Percentiles rank a stretch among this genome's conserved stretches.
Conservation (phyloP, 2,113 vertebrate genomes). For the Nasalis larvatus region DNA sequence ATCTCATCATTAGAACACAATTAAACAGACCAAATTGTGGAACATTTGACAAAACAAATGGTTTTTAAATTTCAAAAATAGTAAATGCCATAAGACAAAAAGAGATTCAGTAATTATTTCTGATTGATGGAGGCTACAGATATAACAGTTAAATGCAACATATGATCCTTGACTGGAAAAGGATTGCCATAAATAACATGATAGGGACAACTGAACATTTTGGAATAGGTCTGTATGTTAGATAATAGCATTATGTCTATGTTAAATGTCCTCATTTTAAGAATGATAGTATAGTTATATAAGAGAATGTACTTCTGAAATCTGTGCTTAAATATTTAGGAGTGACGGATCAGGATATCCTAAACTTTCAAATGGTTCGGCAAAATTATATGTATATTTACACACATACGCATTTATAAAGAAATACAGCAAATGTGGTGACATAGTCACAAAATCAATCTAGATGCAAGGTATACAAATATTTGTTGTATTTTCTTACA, state of each 20-base stretch:
- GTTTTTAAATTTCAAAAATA: background rate
- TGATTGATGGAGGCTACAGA: background rate
- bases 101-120: background rate
- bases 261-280: slow-evolving; percentile 1
- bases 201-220: background rate
- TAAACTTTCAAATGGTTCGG: background rate
- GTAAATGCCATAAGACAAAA: background rate
- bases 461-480: background rate
- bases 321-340: background rate
- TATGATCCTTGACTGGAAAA: background rate
- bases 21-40: background rate
- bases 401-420: background rate
- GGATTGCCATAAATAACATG: background rate
- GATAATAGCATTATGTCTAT: background rate
- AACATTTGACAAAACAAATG: background rate
- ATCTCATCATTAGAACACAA: background rate
- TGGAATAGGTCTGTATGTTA: background rate
- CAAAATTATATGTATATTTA: background rate
- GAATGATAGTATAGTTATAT: background rate
- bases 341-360: background rate
- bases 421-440: background rate
- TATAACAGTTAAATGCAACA: background rate
- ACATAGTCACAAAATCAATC: background rate
- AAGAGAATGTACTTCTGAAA: background rate
- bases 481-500: background rate